These are phyloP conservation scores for Chromoteleia sp. DNA, from an alignment of 2,888 invertebrate genomes.

Conservation along the genomic window DNA sequence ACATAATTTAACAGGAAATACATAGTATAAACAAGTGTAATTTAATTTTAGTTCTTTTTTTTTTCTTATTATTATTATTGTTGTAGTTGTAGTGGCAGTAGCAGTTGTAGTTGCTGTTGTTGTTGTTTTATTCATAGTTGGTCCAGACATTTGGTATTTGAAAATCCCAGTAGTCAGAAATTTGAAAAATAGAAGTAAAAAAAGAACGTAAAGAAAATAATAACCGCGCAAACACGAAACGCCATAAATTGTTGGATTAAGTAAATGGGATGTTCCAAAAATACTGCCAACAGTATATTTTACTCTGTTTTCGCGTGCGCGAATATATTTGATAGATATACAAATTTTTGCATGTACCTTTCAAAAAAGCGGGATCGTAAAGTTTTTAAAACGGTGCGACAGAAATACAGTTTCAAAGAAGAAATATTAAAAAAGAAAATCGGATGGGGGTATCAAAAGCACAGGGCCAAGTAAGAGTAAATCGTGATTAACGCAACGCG, in stretches of 20 bases:
- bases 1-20: no score
- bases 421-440: background rate
- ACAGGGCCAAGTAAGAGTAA: constrained; percentile 7
- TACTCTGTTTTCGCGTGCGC: constrained; percentile 27
- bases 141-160: no score
- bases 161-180: no score
- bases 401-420: constrained; percentile 22
- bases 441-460: no score
- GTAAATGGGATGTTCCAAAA: constrained; percentile 48
- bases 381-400: constrained; percentile 4
- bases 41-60: no score
- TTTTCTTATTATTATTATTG: no score
- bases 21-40: no score
- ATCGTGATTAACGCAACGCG: constrained; percentile 34
- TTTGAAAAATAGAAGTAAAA: constrained; percentile 1
- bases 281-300: constrained; percentile 38
- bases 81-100: no score
- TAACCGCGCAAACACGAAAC: constrained; percentile 13
- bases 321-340: constrained; percentile 33
- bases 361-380: constrained; percentile 15
- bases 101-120: no score
- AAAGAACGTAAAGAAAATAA: background rate
- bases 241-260: constrained; percentile 42
- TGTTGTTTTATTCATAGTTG: no score
- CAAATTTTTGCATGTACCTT: constrained; percentile 2